Percentiles rank a stretch among this genome's conserved stretches.
phyloP scores from a whole-genome alignment of 2,888 invertebrate genomes.

The Cheilosia urbana region DNA sequence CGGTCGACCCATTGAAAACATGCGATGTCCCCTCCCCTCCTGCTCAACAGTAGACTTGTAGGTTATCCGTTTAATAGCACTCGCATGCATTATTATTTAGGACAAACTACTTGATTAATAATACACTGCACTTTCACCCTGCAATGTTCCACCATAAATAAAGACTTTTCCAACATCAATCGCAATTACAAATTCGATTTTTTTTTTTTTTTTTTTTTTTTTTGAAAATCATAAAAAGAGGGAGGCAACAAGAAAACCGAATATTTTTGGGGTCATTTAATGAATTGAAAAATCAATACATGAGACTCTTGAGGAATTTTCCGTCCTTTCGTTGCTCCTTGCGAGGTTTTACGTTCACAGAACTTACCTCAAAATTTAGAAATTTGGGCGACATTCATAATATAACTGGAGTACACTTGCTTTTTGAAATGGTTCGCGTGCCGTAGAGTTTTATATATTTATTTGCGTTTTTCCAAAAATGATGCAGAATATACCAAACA shows the following conservation, averaged over 20 bases:
- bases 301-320: conserved; percentile 44
- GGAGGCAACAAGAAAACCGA: conserved; percentile 44
- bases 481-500: conserved; percentile 5
- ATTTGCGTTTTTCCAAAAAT: conserved; percentile 23
- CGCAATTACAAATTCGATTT: conserved; percentile 6
- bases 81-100: neutral
- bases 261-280: conserved; percentile 65
- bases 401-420: conserved; percentile 78
- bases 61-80: conserved; percentile 21
- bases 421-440: conserved; percentile 43
- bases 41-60: neutral
- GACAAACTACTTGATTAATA: neutral
- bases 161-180: neutral
- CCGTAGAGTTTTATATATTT: neutral
- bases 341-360: neutral
- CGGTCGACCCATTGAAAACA: neutral
- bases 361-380: conserved; percentile 92
- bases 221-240: conserved; percentile 21
- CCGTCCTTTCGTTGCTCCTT: conserved; percentile 8
- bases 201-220: conserved; percentile 50
- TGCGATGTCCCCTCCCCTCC: neutral
- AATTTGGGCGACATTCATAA: conserved; percentile 96
- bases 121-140: neutral
- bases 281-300: conserved; percentile 73
- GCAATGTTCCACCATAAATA: neutral